phyloP scores from a whole-genome alignment of 2,888 invertebrate species.

The Cybosia mesomella region DNA sequence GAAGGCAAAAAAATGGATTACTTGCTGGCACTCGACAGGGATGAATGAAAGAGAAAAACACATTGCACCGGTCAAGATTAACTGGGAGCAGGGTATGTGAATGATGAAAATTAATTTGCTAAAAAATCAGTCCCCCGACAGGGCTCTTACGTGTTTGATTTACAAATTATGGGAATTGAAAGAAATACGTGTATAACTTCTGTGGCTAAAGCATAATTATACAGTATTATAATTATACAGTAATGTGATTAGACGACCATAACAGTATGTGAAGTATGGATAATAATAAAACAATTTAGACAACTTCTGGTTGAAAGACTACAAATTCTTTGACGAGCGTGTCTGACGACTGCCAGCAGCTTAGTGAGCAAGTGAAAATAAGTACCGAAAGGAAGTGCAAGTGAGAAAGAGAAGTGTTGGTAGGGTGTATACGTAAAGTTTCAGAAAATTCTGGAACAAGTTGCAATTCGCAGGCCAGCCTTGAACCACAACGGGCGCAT shows the following conservation, averaged over 20 bases:
- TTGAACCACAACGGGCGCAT: constrained; percentile 91
- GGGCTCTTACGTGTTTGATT: background rate
- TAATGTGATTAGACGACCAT: background rate
- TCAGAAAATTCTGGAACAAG: constrained; percentile 93
- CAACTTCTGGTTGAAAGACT: constrained; percentile 91
- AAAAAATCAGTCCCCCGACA: too few relatives aligned
- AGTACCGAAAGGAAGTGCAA: constrained; percentile 96
- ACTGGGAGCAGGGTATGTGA: too few relatives aligned
- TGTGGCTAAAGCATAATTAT: background rate
- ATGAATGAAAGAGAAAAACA: too few relatives aligned
- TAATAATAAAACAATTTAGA: constrained; percentile 53
- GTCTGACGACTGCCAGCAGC: constrained; percentile 93
- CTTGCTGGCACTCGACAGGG: too few relatives aligned
- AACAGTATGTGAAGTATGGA: background rate
- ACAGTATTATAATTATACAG: background rate
- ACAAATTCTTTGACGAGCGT: constrained; percentile 90
- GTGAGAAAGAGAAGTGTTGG: constrained; percentile 81
- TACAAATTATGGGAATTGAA: background rate
- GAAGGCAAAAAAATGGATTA: too few relatives aligned
- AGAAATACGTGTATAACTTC: background rate
- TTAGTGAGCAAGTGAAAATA: constrained; percentile 93
- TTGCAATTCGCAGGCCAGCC: constrained; percentile 93
- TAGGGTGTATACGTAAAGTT: constrained; percentile 87
- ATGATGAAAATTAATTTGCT: too few relatives aligned
- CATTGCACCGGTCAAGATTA: too few relatives aligned